phyloP scores from a whole-genome alignment of 2,888 invertebrate genomes.

The Heliconius erato region DNA sequence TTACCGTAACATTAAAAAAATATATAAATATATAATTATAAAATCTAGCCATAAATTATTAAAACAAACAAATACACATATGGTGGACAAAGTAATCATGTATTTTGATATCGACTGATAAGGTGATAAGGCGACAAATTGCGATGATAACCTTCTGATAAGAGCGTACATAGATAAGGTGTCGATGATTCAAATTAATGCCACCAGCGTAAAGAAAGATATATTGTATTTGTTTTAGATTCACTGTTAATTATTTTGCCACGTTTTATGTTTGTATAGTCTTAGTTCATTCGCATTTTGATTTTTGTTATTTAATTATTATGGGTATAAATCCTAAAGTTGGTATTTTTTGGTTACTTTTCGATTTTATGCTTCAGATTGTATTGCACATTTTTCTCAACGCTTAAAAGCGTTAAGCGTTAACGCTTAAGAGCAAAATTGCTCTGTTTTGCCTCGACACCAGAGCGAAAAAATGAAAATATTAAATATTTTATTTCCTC shows the following conservation, averaged over 20 bases:
- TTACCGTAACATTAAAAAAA: neutral
- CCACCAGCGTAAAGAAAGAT: constrained; percentile 11
- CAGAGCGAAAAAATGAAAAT: too few species aligned
- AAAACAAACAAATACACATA: constrained; percentile 24
- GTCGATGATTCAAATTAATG: constrained; percentile 45
- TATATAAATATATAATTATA: constrained; percentile 14
- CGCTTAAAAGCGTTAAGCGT: too few species aligned
- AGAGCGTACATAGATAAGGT: constrained; percentile 22
- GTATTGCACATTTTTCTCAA: too few species aligned
- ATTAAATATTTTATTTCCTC: too few species aligned
- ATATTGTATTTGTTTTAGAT: constrained; percentile 30
- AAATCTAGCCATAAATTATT: constrained; percentile 19
- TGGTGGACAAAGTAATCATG: constrained; percentile 39
- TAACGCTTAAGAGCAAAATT: too few species aligned
- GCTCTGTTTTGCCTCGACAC: too few species aligned
- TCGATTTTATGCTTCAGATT: too few species aligned
- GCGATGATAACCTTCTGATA: constrained; percentile 39
- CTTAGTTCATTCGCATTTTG: neutral
- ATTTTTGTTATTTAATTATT: neutral
- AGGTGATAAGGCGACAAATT: constrained; percentile 45
- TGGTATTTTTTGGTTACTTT: too few species aligned
- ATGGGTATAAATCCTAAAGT: too few species aligned
- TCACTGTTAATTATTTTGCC: constrained; percentile 11
- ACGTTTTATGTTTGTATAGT: neutral
- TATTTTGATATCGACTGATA: constrained; percentile 39